phyloP scores from a whole-genome alignment of 2,797 vertebrate genomes.

The Rhinichthys osculus region DNA sequence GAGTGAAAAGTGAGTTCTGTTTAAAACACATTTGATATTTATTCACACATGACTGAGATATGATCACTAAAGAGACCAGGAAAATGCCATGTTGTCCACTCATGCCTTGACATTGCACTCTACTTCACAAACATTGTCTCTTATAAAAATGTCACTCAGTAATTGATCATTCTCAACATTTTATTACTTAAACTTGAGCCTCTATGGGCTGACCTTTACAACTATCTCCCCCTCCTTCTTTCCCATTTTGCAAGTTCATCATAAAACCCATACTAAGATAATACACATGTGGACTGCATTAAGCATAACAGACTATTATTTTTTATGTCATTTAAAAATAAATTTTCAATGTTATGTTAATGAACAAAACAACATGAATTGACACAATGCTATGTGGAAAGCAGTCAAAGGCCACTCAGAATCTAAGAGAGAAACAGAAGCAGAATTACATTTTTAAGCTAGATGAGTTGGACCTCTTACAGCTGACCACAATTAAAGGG shows the following conservation, averaged over 20 bases:
- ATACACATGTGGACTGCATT: no score
- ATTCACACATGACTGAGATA: neutral
- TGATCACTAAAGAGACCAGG: neutral
- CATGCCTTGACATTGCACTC: neutral
- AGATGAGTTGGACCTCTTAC: neutral
- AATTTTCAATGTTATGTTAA: neutral
- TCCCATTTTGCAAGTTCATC: neutral
- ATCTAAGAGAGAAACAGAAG: neutral
- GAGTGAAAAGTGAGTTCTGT: neutral
- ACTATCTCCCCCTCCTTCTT: constrained; percentile 36
- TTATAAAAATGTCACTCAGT: constrained; percentile 80
- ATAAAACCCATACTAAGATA: neutral
- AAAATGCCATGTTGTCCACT: neutral
- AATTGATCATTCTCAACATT: constrained; percentile 79
- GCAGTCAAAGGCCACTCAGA: neutral
- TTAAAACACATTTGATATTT: neutral
- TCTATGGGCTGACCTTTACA: constrained; percentile 79
- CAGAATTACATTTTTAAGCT: neutral
- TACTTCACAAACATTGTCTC: constrained; percentile 70
- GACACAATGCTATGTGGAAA: neutral
- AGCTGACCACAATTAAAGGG: neutral
- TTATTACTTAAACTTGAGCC: constrained; percentile 77
- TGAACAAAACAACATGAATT: neutral
- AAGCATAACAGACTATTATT: no score
- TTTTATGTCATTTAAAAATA: neutral